Conservation (phyloP, 2,113 vertebrate genomes). For the Oreochromis tanganicae region DNA sequence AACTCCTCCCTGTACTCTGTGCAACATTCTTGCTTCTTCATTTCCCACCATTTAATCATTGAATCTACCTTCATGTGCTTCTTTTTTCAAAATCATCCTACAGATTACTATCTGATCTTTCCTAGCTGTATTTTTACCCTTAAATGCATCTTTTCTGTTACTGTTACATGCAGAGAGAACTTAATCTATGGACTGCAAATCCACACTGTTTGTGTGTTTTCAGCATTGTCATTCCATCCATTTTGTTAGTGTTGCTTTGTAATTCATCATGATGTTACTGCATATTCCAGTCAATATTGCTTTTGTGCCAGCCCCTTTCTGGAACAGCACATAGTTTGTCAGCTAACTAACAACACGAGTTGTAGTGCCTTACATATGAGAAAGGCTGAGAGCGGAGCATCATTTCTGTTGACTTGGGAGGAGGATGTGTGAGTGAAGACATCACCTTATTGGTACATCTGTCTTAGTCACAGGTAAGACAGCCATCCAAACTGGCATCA, state of each 20-base stretch:
- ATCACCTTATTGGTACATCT: constrained; percentile 14
- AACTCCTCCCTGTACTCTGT: background rate
- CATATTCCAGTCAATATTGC: background rate
- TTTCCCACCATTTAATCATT: background rate
- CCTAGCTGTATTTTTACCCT: background rate
- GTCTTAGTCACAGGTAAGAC: background rate
- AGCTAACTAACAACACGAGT: constrained; percentile 65
- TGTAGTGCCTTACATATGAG: constrained; percentile 31
- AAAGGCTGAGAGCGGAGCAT: constrained; percentile 39
- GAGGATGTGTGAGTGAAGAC: constrained; percentile 26
- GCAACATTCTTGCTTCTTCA: background rate
- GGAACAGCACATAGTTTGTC: constrained; percentile 42
- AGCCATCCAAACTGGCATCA: constrained; percentile 19
- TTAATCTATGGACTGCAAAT: background rate
- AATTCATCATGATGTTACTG: background rate
- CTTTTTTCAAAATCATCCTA: background rate
- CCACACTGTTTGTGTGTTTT: background rate
- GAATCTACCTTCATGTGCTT: background rate
- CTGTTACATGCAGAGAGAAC: rapidly evolving
- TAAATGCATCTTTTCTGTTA: background rate
- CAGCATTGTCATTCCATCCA: background rate
- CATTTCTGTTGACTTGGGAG: constrained; percentile 18
- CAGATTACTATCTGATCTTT: background rate
- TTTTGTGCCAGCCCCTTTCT: background rate
- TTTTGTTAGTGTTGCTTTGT: background rate